Percentiles rank a stretch among this genome's conserved stretches.
These are phyloP conservation scores for Asteroscopus sphinx DNA, from an alignment of 2,888 invertebrate species.

Conservation along the genomic window DNA sequence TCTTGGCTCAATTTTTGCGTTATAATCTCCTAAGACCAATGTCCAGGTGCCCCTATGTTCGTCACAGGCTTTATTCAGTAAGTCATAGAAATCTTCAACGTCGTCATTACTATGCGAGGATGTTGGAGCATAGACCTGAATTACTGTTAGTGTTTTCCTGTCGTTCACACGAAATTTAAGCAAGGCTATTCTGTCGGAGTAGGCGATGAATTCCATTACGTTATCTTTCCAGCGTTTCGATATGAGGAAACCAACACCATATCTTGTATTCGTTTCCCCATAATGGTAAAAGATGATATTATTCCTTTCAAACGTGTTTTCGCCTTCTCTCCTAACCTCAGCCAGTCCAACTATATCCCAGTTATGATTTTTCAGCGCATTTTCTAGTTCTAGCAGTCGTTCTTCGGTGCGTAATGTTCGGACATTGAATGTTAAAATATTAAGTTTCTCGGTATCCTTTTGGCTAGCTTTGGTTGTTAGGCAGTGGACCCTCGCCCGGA, in stretches of 20 bases:
- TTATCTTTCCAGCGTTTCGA: no score
- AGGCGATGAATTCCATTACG: neutral
- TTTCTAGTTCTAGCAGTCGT: neutral
- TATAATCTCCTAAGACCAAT: no score
- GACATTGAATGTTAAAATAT: neutral
- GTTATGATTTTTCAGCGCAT: neutral
- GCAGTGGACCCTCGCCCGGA: neutral
- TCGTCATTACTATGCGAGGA: neutral
- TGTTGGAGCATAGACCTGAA: neutral
- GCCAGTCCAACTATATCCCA: neutral
- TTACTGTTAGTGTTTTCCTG: no score
- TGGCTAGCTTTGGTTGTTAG: no score
- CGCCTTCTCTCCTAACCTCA: neutral
- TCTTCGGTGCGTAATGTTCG: neutral
- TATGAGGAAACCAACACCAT: neutral
- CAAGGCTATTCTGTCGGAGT: neutral
- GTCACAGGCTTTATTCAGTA: no score
- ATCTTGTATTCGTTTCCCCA: neutral
- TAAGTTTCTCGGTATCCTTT: neutral
- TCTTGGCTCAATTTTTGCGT: no score
- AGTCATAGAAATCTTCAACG: no score
- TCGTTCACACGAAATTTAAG: neutral
- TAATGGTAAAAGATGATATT: neutral
- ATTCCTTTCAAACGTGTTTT: neutral
- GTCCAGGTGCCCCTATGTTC: no score